Evolutionary conservation across 1,140 invertebrate genomes (phyloP), one percentile per base, ranked within the genome.

Genomic region (Argopecten irradians): DNA sequence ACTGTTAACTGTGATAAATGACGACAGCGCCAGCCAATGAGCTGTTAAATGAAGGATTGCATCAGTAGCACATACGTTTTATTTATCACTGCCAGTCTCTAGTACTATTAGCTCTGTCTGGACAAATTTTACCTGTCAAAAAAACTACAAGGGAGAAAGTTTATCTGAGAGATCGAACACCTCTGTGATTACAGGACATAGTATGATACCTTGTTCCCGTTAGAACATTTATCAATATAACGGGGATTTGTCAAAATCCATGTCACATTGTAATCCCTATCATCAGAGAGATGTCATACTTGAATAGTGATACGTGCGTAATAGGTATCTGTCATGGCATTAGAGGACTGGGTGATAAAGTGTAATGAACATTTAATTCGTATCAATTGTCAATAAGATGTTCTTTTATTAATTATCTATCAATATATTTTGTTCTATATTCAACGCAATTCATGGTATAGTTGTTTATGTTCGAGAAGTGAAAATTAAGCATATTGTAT

Each of bases 171-270:
- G 55, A 71, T 71, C 55, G 55, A 71, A 71, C 55, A 71, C n/a
- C 55, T 71, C 55, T 71, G 55, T 22, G 22, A n/a, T 1, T 28
- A 71, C 55, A 71, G n/a, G 55, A 71, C 28, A n/a, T 71, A n/a
- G 19, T 3, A 16, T 28, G 5, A 71, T 71, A 71, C 2, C 55
- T 71, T 28, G 1, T 22, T 71, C 55, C 28, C 22, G 55, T 28
- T 71, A n/a, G n/a, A n/a, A 71, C 55, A 71, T 71, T 71, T 71
- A 71, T 71, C 55, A 71, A 71, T 71, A 71, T 71, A 71, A 5
- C 22, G n/a, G 22, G 55, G 16, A 71, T 71, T 71, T 71, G 55
- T 71, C 55, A 71, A 28, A 16, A 71, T 71, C 55, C 2, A 71
- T 71, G 55, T 71, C 55, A 28, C 1, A 28, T 71, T 28, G 55